phyloP scores from a whole-genome alignment of 2,113 vertebrate genomes.

The Myotis brandtii region DNA sequence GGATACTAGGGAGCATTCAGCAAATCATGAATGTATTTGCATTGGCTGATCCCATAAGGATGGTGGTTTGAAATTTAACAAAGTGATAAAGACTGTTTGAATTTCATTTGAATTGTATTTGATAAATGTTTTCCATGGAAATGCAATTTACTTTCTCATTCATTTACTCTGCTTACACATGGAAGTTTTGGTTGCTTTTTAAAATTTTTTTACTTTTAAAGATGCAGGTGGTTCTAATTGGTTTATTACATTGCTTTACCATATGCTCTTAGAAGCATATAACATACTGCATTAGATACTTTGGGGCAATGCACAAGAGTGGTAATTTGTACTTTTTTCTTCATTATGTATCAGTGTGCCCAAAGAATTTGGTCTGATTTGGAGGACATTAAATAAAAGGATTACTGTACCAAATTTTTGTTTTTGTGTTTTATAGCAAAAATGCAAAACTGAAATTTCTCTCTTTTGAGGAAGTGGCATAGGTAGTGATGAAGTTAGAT shows the following conservation, averaged over 20 bases:
- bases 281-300: background rate
- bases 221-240: background rate
- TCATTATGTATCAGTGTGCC: background rate
- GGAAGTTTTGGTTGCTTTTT: slow-evolving; percentile 44
- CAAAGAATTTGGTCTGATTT: slow-evolving; percentile 16
- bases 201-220: background rate
- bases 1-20: slow-evolving; percentile 11
- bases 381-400: background rate
- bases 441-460: background rate
- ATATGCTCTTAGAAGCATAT: slow-evolving; percentile 4
- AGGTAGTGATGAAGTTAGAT: background rate
- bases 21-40: slow-evolving; percentile 40
- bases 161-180: slow-evolving; percentile 51
- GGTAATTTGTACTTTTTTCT: background rate
- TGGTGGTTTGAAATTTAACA: slow-evolving; percentile 75
- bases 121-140: slow-evolving; percentile 77
- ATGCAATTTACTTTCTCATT: slow-evolving; percentile 47
- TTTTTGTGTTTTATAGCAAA: background rate
- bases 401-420: background rate
- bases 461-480: background rate
- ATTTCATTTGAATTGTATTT: slow-evolving; percentile 75
- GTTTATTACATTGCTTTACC: slow-evolving; percentile 55
- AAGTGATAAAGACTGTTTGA: slow-evolving; percentile 74
- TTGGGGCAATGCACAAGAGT: background rate
- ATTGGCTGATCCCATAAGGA: slow-evolving; percentile 25